Evolutionary conservation across 2,888 invertebrate genomes (phyloP), one percentile per base, ranked within the genome.

Genomic region (Parapristionchus giblindavisi): DNA sequence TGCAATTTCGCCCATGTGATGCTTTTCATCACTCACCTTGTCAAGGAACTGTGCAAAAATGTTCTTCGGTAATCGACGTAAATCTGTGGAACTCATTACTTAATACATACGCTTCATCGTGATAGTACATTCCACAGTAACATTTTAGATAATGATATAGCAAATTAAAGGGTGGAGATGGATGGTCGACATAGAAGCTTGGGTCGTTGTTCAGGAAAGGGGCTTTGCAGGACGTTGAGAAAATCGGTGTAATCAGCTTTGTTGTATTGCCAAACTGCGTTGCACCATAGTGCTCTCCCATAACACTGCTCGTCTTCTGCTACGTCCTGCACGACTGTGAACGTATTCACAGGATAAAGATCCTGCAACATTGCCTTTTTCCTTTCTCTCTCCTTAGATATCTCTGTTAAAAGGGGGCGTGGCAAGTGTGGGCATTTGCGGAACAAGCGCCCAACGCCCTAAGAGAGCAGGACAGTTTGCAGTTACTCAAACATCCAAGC

Each of bases 61-160:
- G 48, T 48, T 48, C 48, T 48, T 48, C 48, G 48, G 48, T 48
- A 48, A 48, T 48, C n/a, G n/a, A n/a, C n/a, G n/a, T n/a, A n/a
- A n/a, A n/a, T n/a, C n/a, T n/a, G n/a, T n/a, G n/a, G n/a, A n/a
- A n/a, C n/a, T n/a, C n/a, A n/a, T n/a, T n/a, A n/a, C n/a, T n/a
- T n/a, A n/a, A n/a, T n/a, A n/a, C n/a, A n/a, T n/a, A n/a, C n/a
- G n/a, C n/a, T n/a, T n/a, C n/a, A n/a, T n/a, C n/a, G n/a, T n/a
- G n/a, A n/a, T n/a, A n/a, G n/a, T n/a, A n/a, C n/a, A n/a, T n/a
- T n/a, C n/a, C n/a, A n/a, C n/a, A n/a, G n/a, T n/a, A n/a, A n/a
- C n/a, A 48, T 21, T 48, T 21, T 14, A 14, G 11, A 14, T 48
- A 21, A 48, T 14, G 21, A 48, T 48, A 48, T 48, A 48, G 48